Percentiles rank a stretch among this genome's conserved stretches.
phyloP scores from a whole-genome alignment of 2,797 vertebrate species.

The Protosalanx chinensis region DNA sequence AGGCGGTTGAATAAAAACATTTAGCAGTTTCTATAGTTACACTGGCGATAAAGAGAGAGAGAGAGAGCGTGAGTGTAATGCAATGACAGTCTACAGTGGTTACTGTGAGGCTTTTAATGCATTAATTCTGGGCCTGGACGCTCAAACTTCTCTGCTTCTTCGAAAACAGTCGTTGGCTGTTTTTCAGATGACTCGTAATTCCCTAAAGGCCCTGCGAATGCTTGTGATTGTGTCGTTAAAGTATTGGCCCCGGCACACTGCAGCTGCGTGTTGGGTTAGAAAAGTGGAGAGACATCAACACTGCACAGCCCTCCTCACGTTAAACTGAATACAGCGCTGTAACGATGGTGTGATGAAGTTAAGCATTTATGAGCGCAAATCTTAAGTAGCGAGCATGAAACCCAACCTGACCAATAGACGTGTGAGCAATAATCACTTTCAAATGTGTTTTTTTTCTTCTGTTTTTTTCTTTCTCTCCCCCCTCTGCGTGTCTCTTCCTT shows the following conservation, averaged over 20 bases:
- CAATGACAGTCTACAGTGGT: constrained; percentile 39
- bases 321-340: neutral
- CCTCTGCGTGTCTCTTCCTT: neutral
- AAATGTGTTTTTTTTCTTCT: no score
- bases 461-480: neutral
- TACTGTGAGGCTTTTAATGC: neutral
- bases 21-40: constrained; percentile 64
- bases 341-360: neutral
- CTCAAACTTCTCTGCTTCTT: neutral
- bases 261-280: constrained; percentile 6
- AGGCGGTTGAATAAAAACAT: constrained; percentile 40
- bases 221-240: neutral
- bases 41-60: constrained; percentile 37
- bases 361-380: no score
- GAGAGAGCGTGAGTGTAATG: constrained; percentile 34
- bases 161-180: neutral
- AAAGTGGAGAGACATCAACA: neutral
- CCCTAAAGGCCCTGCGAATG: neutral
- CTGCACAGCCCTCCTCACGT: neutral
- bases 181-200: neutral
- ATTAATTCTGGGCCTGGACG: neutral
- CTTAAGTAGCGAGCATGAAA: no score
- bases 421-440: no score
- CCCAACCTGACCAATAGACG: no score
- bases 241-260: neutral